Base-by-base conservation (phyloP, 2,888 invertebrate genomes). In the Lycophotia porphyrea region DNA sequence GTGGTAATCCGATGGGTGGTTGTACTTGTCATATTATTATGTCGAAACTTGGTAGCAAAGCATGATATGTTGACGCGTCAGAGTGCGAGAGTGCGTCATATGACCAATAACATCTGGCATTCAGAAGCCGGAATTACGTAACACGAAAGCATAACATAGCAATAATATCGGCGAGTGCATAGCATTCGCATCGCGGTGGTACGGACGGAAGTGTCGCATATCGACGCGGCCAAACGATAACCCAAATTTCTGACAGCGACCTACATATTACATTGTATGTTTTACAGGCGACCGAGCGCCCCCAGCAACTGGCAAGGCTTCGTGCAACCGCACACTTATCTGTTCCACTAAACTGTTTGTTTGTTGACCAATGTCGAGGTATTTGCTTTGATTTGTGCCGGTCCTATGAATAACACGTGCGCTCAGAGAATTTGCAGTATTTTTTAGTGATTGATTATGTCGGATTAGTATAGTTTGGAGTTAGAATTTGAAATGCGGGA, bases 211-310 rank as follows among this genome's bases (percentile, higher is more conserved):
- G 94, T 92, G 94, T 94, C 94, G 93, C 93, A 94, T 95, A 95
- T 95, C 95, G 95, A 95, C 93, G 93, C 94, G 95, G 91, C 92
- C 92, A 88, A 93, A 93, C 94, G 95, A 95, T 96, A 96, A 96
- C 96, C 96, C 94, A 95, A 95, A 96, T 96, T 92, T 94, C 93
- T 93, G 93, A 92, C 91, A 91, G 91, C 95, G 95, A 95, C 96
- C 96, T 95, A 96, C 94, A 95, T 95, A 95, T 93, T 92, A 94
- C 90, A 88, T 90, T 88, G 91, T 93, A 91, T 91, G 92, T 93
- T 92, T 92, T 91, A 94, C 91, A 92, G 92, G 90, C 92, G 89
- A 92, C 86, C 91, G 91, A 90, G 91, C 91, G 91, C 91, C 89
- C 89, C 91, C 88, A 85, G 87, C 90, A 87, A 89, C 89, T 87